Evolutionary conservation across 2,797 vertebrate species (phyloP).

Genomic region (Leucoraja ocellata): DNA sequence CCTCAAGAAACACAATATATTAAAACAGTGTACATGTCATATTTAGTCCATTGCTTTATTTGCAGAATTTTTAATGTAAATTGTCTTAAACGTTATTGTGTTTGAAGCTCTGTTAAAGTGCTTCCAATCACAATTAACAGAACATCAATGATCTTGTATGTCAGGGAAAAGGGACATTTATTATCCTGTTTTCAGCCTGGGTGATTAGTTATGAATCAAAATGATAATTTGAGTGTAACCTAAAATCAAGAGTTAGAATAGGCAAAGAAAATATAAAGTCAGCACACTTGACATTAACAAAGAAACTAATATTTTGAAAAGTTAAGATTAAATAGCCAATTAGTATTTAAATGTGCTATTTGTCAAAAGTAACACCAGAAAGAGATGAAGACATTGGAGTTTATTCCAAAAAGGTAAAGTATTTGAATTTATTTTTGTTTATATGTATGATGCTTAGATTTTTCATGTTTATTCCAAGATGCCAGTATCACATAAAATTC

Average conservation of each 20-base stretch:
- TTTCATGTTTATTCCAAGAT: neutral
- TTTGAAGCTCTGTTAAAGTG: neutral
- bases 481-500: neutral
- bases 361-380: no score
- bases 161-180: neutral
- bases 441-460: neutral
- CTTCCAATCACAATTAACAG: neutral
- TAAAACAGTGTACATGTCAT: neutral
- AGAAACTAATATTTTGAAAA: no score
- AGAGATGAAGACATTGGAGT: no score
- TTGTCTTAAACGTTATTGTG: neutral
- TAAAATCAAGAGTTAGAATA: no score
- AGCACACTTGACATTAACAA: no score
- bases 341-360: no score
- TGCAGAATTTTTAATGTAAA: neutral
- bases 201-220: neutral
- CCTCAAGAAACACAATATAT: neutral
- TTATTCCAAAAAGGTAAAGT: no score
- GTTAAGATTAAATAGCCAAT: no score
- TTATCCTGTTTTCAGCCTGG: no score
- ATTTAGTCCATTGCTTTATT: neutral
- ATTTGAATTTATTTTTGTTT: neutral
- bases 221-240: no score
- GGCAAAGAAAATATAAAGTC: no score
- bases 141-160: neutral